A percentile compares a stretch with the other conserved stretches of the same genome.
phyloP scores from a whole-genome alignment of 2,797 vertebrate genomes.

The Craterocephalus amniculus region DNA sequence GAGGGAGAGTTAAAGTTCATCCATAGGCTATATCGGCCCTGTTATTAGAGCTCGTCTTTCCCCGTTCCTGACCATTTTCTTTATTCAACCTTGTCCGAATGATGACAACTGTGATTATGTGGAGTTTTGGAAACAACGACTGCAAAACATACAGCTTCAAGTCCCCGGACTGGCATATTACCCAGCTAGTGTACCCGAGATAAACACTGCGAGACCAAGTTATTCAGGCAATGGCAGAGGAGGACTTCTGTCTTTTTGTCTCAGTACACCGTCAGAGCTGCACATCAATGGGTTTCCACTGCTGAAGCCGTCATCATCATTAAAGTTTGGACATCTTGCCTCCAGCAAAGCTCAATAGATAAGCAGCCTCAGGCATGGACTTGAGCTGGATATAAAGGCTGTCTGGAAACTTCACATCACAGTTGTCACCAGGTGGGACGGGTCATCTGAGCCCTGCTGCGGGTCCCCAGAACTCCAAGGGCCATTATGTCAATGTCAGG shows the following conservation, averaged over 20 bases:
- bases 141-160: slow-evolving; percentile 39
- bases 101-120: slow-evolving; percentile 60
- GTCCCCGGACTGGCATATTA: slow-evolving; percentile 53
- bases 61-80: slow-evolving; percentile 6
- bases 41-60: not conserved
- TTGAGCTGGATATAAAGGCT: slow-evolving; percentile 42
- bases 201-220: slow-evolving; percentile 47
- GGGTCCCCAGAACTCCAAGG: slow-evolving; percentile 43
- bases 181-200: slow-evolving; percentile 71
- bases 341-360: slow-evolving; percentile 24
- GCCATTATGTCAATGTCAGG: slow-evolving; percentile 79
- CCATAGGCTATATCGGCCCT: slow-evolving; percentile 1
- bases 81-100: slow-evolving; percentile 19
- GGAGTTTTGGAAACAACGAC: slow-evolving; percentile 44
- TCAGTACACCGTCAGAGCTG: slow-evolving; percentile 7
- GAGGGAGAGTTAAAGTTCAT: slow-evolving; percentile 50
- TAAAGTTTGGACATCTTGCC: slow-evolving; percentile 1
- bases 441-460: slow-evolving; percentile 42
- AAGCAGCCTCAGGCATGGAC: slow-evolving; percentile 35
- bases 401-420: slow-evolving; percentile 23
- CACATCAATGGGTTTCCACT: slow-evolving; percentile 30
- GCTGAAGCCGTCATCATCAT: slow-evolving; percentile 36
- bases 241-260: slow-evolving; percentile 35
- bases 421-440: slow-evolving; percentile 39
- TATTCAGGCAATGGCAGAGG: slow-evolving; percentile 46